Evolutionary conservation across 2,888 invertebrate species (phyloP), one percentile per base, ranked within the genome.

Genomic region (Latheticus oryzae): DNA sequence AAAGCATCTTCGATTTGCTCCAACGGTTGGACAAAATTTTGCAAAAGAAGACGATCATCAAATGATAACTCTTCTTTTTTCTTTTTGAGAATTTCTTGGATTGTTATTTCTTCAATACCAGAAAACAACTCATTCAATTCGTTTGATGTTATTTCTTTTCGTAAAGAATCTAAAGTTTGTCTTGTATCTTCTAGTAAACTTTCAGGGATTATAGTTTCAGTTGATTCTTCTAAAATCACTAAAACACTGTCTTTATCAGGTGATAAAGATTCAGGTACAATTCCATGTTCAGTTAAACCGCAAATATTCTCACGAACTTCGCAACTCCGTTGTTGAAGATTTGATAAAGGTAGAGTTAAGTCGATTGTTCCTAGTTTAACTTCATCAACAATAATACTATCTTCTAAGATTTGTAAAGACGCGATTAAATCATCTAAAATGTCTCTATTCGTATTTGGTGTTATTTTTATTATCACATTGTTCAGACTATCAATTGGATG

Each of bases 1-100:
- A 84, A 82, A 50, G 82, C 79, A 43, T 82, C 81, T 63, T 84
- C 82, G 61, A 80, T 81, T 4, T 79, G 76, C 64, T 82, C 84
- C 23, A 84, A 75, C 23, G 82, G 81, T 71, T 82, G 79, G 15
- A 84, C 74, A 21, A 82, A 81, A 58, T 77, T 77, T 7, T 82
- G 69, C 51, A 85, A 77, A 48, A 65, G 74, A 26, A 81, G 78
- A 63, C 76, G 75, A 3, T 76, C 72, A 13, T 73, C 68, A 2
- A 65, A 30, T 2, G 75, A 68, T 21, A 83, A 79, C 72, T 84
- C 83, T 21, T 81, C 71, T 64, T 79, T 77, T 57, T 79, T 72
- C 45, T 83, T 77, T 42, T 62, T 75, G 61, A 80, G 75, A 3
- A 79, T 63, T 3, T 81, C 73, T 43, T 82, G 80, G 26, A 80